Conservation (phyloP, 2,113 vertebrate genomes). For the Tachycineta bicolor region DNA sequence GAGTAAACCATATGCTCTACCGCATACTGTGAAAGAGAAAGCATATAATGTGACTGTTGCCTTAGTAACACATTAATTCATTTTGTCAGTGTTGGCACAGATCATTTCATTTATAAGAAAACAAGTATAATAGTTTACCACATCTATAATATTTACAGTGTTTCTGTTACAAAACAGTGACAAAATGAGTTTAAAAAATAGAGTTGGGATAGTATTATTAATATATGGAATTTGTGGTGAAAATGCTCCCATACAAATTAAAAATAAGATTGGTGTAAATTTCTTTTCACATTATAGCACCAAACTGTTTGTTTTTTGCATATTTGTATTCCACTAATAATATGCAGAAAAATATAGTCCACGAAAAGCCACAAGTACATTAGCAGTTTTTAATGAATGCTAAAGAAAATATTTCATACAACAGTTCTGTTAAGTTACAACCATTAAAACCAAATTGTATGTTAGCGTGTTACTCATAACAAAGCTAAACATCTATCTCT, state of each 20-base stretch:
- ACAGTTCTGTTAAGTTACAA: conserved; percentile 81
- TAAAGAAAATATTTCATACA: conserved; percentile 83
- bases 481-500: conserved; percentile 79
- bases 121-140: conserved; percentile 93
- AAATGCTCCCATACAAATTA: conserved; percentile 69
- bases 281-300: conserved; percentile 75
- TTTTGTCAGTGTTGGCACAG: conserved; percentile 89
- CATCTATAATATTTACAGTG: conserved; percentile 91
- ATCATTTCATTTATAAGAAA: conserved; percentile 91
- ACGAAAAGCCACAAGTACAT: conserved; percentile 76
- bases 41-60: conserved; percentile 94
- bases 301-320: conserved; percentile 77
- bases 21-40: conserved; percentile 88
- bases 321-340: conserved; percentile 80
- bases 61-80: conserved; percentile 95
- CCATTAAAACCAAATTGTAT: conserved; percentile 78
- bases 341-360: conserved; percentile 76
- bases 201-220: conserved; percentile 82
- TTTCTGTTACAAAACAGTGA: conserved; percentile 93
- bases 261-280: conserved; percentile 75
- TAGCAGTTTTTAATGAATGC: conserved; percentile 83
- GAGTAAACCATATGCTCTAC: conserved; percentile 88
- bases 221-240: conserved; percentile 77
- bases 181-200: conserved; percentile 87
- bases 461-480: conserved; percentile 76